phyloP scores from a whole-genome alignment of 2,797 vertebrate genomes.

The Hephaestus fuliginosus region DNA sequence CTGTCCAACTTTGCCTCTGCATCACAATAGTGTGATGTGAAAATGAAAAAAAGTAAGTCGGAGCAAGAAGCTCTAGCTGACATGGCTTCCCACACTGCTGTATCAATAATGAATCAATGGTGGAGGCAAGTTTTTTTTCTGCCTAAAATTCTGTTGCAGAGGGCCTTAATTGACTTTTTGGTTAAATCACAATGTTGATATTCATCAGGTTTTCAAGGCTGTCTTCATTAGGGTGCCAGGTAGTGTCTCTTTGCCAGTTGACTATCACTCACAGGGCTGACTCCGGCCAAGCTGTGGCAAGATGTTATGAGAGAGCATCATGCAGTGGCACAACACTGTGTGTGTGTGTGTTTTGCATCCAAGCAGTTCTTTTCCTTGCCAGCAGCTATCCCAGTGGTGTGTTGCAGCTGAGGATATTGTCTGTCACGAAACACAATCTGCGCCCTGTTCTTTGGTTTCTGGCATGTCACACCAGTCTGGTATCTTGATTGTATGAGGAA shows the following conservation, averaged over 20 bases:
- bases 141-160: slow-evolving; percentile 23
- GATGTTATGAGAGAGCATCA: slow-evolving; percentile 18
- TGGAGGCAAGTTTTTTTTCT: slow-evolving; percentile 29
- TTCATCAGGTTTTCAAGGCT: slow-evolving; percentile 11
- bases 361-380: neutral
- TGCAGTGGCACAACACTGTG: slow-evolving; percentile 37
- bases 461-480: neutral
- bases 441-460: neutral
- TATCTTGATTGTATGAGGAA: neutral
- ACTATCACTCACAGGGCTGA: slow-evolving; percentile 28
- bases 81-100: slow-evolving; percentile 10
- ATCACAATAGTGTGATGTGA: slow-evolving; percentile 9
- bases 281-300: slow-evolving; percentile 21
- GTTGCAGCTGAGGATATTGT: slow-evolving; percentile 10
- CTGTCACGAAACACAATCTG: slow-evolving; percentile 3
- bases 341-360: slow-evolving; percentile 34
- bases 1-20: slow-evolving; percentile 6
- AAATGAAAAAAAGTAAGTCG: neutral
- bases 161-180: slow-evolving; percentile 11
- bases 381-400: slow-evolving; percentile 18
- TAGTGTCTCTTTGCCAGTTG: slow-evolving; percentile 12
- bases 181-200: slow-evolving; percentile 29
- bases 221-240: slow-evolving; percentile 7
- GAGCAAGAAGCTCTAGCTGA: slow-evolving; percentile 9
- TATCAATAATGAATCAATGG: slow-evolving; percentile 53